A percentile compares a stretch with the other conserved stretches of the same genome.
These are phyloP conservation scores for Diorhabda carinulata DNA, from an alignment of 1,140 invertebrate species.

Conservation along the genomic window DNA sequence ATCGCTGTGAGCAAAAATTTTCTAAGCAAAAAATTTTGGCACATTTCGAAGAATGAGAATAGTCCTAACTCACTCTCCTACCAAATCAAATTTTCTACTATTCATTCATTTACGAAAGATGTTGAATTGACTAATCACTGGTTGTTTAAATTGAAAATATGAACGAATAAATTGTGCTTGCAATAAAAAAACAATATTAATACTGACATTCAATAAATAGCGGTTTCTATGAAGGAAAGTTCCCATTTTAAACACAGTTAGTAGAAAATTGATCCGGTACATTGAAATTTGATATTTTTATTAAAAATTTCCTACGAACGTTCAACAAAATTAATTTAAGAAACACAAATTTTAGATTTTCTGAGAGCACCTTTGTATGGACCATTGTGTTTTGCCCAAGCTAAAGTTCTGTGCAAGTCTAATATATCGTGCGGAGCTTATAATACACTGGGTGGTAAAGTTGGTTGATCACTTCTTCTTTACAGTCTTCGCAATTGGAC, in stretches of 20 bases:
- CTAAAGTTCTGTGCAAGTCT: neutral
- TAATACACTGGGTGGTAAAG: neutral
- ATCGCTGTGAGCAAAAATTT: slow-evolving; percentile 44
- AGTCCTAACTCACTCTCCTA: slow-evolving; percentile 3
- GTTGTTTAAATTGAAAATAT: no score
- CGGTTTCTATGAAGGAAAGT: no score
- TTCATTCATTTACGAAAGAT: neutral
- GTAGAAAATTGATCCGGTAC: neutral
- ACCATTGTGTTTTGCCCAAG: slow-evolving; percentile 4
- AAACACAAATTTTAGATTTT: neutral
- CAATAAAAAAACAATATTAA: no score
- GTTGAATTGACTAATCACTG: no score
- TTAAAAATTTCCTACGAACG: neutral
- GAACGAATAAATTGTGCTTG: no score
- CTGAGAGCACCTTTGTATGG: slow-evolving; percentile 14
- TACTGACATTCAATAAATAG: no score
- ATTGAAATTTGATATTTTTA: neutral
- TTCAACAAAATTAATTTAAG: neutral
- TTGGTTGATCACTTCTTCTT: neutral
- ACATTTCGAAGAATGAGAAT: slow-evolving; percentile 28
- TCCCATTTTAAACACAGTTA: no score
- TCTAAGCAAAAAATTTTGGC: slow-evolving; percentile 45
- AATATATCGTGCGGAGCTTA: neutral
- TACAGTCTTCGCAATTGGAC: neutral
- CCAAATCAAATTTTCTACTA: neutral